phyloP scores from a whole-genome alignment of 2,888 invertebrate species.

The Nipponacmea schrenckii region DNA sequence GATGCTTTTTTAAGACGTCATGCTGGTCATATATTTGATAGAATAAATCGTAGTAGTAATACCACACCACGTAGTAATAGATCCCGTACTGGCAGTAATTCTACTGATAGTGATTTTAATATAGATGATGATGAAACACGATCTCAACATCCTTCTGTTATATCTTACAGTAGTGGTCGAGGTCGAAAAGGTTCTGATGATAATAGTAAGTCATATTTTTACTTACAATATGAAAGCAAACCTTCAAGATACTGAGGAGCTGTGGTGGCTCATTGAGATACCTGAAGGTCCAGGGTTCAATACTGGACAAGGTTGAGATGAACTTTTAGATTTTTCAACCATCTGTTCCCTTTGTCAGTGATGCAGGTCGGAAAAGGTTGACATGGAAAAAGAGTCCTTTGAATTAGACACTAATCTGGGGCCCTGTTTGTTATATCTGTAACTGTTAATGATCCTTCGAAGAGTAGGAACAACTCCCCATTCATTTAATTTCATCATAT shows the following conservation, averaged over 20 bases:
- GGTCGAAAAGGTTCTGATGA: slow-evolving; percentile 23
- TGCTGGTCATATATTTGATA: slow-evolving; percentile 38
- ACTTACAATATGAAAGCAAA: neutral
- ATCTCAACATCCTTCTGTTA: slow-evolving; percentile 16
- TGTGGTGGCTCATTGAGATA: too few species aligned
- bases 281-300: too few species aligned
- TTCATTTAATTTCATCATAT: too few species aligned
- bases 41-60: slow-evolving; percentile 13
- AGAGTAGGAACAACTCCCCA: too few species aligned
- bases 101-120: slow-evolving; percentile 44
- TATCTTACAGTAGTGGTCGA: slow-evolving; percentile 14
- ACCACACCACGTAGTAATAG: slow-evolving; percentile 37
- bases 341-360: too few species aligned
- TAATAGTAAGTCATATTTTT: slow-evolving; percentile 13
- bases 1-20: slow-evolving; percentile 39
- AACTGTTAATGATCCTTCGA: too few species aligned
- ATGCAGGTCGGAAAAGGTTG: too few species aligned
- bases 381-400: too few species aligned
- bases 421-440: too few species aligned
- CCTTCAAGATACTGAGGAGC: neutral
- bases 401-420: too few species aligned
- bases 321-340: too few species aligned
- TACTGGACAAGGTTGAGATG: too few species aligned
- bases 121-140: slow-evolving; percentile 38
- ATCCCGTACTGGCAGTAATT: slow-evolving; percentile 46